A percentile compares a stretch with the other conserved stretches of the same genome.
These are phyloP conservation scores for Myxocyprinus asiaticus DNA, from an alignment of 2,113 vertebrate genomes.

Conservation along the genomic window DNA sequence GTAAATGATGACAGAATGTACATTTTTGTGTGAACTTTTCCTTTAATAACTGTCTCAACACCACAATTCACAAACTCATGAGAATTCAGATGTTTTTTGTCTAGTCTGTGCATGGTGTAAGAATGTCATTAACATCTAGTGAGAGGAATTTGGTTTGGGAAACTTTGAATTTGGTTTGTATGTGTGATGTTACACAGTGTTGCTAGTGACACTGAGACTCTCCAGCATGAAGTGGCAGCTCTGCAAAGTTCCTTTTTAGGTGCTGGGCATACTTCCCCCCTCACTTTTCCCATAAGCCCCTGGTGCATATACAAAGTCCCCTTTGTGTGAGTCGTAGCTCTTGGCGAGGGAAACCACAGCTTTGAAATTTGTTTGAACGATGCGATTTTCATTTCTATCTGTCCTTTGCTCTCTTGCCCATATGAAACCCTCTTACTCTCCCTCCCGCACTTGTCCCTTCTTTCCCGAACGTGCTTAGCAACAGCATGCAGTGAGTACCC, in stretches of 20 bases:
- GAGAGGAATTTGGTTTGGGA: constrained; percentile 13
- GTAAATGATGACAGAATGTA: no score
- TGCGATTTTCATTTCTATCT: constrained; percentile 60
- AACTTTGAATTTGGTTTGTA: neutral
- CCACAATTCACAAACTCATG: neutral
- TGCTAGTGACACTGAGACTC: constrained; percentile 21
- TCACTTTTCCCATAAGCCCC: constrained; percentile 56
- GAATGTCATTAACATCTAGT: constrained; percentile 21
- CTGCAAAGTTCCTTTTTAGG: constrained; percentile 46
- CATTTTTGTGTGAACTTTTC: no score
- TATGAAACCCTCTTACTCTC: constrained; percentile 41
- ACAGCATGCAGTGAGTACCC: constrained; percentile 40
- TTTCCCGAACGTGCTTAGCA: constrained; percentile 47
- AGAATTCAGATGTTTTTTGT: neutral
- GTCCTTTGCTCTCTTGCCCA: constrained; percentile 35
- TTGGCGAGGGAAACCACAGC: constrained; percentile 53
- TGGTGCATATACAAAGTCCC: constrained; percentile 52
- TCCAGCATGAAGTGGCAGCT: constrained; percentile 41
- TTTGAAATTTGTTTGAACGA: constrained; percentile 59
- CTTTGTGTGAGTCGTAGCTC: constrained; percentile 55
- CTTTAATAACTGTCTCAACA: neutral
- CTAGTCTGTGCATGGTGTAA: neutral
- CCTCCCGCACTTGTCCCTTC: constrained; percentile 15
- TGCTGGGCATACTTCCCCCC: constrained; percentile 46
- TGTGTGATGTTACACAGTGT: constrained; percentile 23